phyloP scores from a whole-genome alignment of 2,797 vertebrate genomes.

The Forpus xanthops region DNA sequence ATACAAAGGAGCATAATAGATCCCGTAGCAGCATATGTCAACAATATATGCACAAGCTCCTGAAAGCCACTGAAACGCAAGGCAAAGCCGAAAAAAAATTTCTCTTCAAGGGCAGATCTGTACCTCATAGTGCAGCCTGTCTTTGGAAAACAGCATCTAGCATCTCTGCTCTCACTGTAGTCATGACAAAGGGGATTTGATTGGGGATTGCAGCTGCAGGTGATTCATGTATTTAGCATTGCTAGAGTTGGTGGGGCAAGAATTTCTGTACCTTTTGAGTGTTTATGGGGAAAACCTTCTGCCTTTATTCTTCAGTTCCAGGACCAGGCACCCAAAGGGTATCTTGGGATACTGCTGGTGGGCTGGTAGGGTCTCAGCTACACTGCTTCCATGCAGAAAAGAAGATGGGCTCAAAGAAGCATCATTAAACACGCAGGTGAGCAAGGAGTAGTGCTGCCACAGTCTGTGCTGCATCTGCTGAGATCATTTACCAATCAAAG shows the following conservation, averaged over 20 bases:
- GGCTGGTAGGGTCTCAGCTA: neutral
- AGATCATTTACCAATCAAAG: neutral
- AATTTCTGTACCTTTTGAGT: neutral
- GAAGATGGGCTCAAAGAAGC: neutral
- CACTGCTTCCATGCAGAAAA: neutral
- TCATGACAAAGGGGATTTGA: neutral
- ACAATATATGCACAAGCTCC: neutral
- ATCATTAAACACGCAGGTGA: neutral
- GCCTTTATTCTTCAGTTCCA: neutral
- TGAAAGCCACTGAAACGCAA: neutral
- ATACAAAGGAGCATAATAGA: neutral
- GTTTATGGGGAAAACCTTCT: neutral
- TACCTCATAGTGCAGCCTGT: rapidly evolving
- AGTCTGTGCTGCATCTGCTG: neutral
- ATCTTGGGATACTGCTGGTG: neutral
- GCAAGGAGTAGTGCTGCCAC: neutral
- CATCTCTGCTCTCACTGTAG: neutral
- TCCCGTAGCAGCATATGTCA: neutral
- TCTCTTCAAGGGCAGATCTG: neutral
- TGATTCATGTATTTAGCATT: neutral
- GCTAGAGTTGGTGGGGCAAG: neutral
- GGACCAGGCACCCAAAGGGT: neutral
- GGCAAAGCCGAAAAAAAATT: neutral
- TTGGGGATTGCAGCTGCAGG: neutral
- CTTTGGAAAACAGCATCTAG: neutral